These are phyloP conservation scores for Pachycephus smyrnensis DNA, from an alignment of 2,888 invertebrate species.

Conservation along the genomic window DNA sequence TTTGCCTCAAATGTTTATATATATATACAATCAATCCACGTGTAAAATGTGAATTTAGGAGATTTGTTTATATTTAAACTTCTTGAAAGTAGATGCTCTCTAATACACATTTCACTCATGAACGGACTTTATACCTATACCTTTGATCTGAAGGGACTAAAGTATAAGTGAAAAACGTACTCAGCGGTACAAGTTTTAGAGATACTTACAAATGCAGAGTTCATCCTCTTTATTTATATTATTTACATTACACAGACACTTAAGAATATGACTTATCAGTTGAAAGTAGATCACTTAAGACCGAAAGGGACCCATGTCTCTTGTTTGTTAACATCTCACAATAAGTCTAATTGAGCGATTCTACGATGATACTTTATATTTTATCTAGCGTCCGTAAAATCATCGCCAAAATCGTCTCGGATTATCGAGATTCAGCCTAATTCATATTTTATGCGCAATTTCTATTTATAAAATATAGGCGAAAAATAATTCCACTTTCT, in stretches of 20 bases:
- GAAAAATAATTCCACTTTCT: not conserved
- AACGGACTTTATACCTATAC: not conserved
- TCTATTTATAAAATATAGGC: not conserved
- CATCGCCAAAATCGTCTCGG: not conserved
- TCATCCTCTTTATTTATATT: constrained; percentile 5
- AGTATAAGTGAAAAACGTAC: not conserved
- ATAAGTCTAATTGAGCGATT: not conserved
- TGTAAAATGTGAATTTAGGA: not conserved
- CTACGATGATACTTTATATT: not conserved
- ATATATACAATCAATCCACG: not conserved
- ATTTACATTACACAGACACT: constrained; percentile 1
- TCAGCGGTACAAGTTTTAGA: not conserved
- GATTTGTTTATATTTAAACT: not conserved
- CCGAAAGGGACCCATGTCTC: not conserved
- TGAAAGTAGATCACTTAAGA: not conserved
- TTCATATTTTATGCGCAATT: not conserved
- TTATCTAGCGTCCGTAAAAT: not conserved
- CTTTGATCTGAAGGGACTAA: not conserved
- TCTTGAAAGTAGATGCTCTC: not conserved
- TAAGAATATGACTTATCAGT: constrained; percentile 3
- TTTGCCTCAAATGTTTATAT: not conserved
- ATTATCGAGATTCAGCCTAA: not conserved
- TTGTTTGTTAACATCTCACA: not conserved
- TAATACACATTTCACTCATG: not conserved
- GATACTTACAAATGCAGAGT: not conserved